A percentile compares a stretch with the other conserved stretches of the same genome.
phyloP scores from a whole-genome alignment of 2,888 invertebrate genomes.

The Nephrotoma guestfalica region DNA sequence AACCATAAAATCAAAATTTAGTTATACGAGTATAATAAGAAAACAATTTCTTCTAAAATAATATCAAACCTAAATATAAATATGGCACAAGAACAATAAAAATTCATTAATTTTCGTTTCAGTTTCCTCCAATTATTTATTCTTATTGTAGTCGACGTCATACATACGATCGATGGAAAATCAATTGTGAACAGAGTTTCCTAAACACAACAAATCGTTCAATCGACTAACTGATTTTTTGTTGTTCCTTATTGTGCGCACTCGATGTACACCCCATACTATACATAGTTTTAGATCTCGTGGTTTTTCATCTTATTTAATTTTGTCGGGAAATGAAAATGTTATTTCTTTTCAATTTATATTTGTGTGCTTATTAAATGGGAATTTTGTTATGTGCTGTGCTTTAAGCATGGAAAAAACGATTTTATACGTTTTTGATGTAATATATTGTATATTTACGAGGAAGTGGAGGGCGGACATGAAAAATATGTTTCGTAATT shows the following conservation, averaged over 20 bases:
- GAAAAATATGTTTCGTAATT: no score
- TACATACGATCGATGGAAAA: not conserved
- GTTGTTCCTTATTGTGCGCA: not conserved
- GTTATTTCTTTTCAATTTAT: not conserved
- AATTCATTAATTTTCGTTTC: not conserved
- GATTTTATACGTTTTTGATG: not conserved
- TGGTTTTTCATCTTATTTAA: not conserved
- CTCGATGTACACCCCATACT: not conserved
- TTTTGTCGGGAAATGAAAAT: not conserved
- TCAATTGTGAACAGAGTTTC: not conserved
- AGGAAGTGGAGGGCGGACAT: not conserved
- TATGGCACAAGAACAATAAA: not conserved
- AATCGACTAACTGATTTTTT: not conserved
- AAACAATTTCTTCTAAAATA: not conserved
- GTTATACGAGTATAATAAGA: not conserved
- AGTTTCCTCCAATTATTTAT: not conserved
- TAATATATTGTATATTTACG: not conserved
- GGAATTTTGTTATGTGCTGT: not conserved
- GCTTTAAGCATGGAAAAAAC: not conserved
- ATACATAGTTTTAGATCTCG: not conserved
- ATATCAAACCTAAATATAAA: not conserved
- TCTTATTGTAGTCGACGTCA: not conserved
- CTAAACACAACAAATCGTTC: not conserved
- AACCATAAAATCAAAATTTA: not conserved
- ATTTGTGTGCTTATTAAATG: not conserved